Conservation (phyloP, 2,797 vertebrate genomes). For the Falco columbarius region DNA sequence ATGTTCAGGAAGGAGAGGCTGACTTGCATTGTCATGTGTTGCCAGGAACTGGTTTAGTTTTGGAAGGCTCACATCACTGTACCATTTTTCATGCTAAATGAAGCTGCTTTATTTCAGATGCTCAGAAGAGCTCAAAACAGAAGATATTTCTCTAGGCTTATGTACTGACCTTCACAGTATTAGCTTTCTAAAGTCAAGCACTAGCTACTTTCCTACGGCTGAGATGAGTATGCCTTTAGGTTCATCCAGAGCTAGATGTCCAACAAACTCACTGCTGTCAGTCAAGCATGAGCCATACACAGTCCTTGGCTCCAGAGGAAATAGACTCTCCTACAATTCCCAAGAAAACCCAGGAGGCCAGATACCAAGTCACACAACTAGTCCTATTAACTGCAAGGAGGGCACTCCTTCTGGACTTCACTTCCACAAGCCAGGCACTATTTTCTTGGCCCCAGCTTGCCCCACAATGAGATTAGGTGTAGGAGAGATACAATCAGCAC, state of each 20-base stretch:
- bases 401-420: not conserved
- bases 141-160: constrained; percentile 2
- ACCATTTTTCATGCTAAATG: not conserved
- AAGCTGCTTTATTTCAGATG: not conserved
- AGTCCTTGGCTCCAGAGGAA: not conserved
- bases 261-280: not conserved
- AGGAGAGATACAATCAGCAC: not conserved
- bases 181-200: not conserved
- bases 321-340: not conserved
- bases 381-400: not conserved
- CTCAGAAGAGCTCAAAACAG: not conserved
- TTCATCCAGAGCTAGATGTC: not conserved
- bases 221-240: not conserved
- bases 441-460: not conserved
- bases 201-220: not conserved
- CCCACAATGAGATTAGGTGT: not conserved
- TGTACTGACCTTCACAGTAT: not conserved
- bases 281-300: not conserved
- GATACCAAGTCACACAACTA: not conserved
- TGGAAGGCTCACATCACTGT: not conserved
- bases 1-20: not conserved
- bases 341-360: not conserved
- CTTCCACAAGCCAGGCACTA: not conserved
- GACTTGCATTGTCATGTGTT: not conserved
- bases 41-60: not conserved